These are phyloP conservation scores for Caranx ignobilis DNA, from an alignment of 2,113 vertebrate species.

Conservation along the genomic window DNA sequence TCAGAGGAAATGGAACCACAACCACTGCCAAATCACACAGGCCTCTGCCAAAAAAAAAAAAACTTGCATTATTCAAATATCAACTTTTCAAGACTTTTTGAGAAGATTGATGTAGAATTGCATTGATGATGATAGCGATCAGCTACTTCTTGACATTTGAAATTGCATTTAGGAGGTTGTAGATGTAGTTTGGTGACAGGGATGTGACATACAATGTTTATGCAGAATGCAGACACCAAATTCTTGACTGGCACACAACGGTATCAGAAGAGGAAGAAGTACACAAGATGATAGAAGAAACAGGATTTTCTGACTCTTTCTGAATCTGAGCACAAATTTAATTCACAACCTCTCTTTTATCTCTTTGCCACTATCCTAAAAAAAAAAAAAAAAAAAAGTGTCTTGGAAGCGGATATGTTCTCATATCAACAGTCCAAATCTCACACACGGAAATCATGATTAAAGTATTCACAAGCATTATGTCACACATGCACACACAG, in stretches of 20 bases:
- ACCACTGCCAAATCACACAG: conserved; percentile 21
- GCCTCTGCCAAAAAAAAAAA: conserved; percentile 4
- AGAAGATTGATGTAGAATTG: conserved; percentile 7
- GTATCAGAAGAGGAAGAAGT: no score
- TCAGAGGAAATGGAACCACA: conserved; percentile 52
- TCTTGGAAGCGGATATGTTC: background rate
- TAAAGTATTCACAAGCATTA: conserved; percentile 22
- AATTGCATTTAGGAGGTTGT: background rate
- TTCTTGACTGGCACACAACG: no score
- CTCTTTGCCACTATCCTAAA: background rate
- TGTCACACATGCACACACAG: conserved; percentile 11
- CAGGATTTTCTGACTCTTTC: no score
- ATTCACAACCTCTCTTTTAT: background rate
- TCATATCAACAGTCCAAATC: background rate
- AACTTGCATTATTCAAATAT: conserved; percentile 48
- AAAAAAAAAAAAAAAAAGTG: background rate
- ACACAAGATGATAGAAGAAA: no score
- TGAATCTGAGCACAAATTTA: background rate
- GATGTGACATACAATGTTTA: background rate
- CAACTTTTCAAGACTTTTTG: conserved; percentile 26
- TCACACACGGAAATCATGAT: background rate
- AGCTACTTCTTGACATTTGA: background rate
- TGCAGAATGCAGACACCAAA: no score
- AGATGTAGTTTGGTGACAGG: background rate
- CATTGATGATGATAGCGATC: background rate